These are phyloP conservation scores for Calidris pygmaea DNA, from an alignment of 2,113 vertebrate species.

Conservation along the genomic window DNA sequence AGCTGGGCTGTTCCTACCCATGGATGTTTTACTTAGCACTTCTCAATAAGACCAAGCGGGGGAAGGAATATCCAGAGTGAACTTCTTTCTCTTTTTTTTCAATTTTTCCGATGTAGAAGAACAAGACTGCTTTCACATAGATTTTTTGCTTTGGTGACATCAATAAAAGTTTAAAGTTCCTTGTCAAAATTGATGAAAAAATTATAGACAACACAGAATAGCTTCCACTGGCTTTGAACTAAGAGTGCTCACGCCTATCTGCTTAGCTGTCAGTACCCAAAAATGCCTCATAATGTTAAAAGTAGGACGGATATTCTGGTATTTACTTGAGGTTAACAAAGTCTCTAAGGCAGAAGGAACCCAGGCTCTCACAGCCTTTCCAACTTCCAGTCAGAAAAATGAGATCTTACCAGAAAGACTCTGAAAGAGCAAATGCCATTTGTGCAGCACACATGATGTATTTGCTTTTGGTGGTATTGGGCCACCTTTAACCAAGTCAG, in stretches of 20 bases:
- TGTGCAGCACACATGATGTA: accelerated
- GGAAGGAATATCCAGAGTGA: neutral
- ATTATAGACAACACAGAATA: neutral
- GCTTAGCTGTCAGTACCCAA: neutral
- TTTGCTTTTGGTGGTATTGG: neutral
- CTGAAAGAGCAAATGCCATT: neutral
- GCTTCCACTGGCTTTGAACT: neutral
- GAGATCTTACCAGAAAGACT: neutral
- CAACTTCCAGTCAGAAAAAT: neutral
- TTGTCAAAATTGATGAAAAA: neutral
- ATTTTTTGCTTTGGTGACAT: neutral
- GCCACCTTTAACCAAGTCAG: neutral
- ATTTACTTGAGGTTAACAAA: neutral
- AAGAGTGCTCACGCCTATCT: neutral
- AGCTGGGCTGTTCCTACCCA: neutral
- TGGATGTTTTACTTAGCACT: slow-evolving; percentile 38
- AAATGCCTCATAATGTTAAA: neutral
- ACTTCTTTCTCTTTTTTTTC: neutral
- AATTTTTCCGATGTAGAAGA: neutral
- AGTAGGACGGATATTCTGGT: neutral
- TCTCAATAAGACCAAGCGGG: neutral
- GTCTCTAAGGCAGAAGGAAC: neutral
- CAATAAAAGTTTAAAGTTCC: neutral
- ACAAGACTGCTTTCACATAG: neutral
- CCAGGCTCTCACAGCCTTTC: neutral